Evolutionary conservation across 35 echinoderm and acorn worm genomes (phyloP).

Genomic region (Acanthaster planci): DNA sequence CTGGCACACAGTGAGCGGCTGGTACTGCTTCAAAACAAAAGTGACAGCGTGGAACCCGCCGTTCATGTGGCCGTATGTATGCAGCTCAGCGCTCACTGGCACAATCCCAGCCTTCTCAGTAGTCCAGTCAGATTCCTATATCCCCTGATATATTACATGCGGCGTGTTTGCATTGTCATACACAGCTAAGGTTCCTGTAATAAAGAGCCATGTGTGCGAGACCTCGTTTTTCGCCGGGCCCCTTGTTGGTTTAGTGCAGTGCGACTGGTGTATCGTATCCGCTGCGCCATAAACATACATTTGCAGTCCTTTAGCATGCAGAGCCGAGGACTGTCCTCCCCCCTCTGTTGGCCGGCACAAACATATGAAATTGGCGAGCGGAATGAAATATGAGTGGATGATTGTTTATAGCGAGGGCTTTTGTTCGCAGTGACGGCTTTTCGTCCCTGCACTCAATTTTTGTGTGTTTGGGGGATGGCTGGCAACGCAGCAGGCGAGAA

Average conservation of each 20-base stretch:
- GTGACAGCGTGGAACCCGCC: too few relatives aligned
- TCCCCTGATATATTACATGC: constrained; percentile 12
- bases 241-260: constrained; percentile 14
- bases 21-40: too few relatives aligned
- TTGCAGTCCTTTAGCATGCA: constrained; percentile 11
- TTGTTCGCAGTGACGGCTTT: constrained; percentile 27
- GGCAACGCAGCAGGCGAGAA: neutral
- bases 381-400: constrained; percentile 31
- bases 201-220: constrained; percentile 24
- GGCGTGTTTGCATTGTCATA: constrained; percentile 27
- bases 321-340: neutral
- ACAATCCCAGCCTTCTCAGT: neutral
- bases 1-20: too few relatives aligned
- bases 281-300: constrained; percentile 5
- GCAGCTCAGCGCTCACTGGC: too few relatives aligned
- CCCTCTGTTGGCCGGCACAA: neutral
- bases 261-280: neutral
- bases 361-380: constrained; percentile 26
- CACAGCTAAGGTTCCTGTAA: constrained; percentile 19
- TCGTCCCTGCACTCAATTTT: constrained; percentile 13
- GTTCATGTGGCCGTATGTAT: too few relatives aligned
- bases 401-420: constrained; percentile 25
- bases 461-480: constrained; percentile 25
- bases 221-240: constrained; percentile 6
- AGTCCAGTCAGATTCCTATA: constrained; percentile 8